Conservation (phyloP, 2,113 vertebrate species). For the Tragelaphus strepsiceros region DNA sequence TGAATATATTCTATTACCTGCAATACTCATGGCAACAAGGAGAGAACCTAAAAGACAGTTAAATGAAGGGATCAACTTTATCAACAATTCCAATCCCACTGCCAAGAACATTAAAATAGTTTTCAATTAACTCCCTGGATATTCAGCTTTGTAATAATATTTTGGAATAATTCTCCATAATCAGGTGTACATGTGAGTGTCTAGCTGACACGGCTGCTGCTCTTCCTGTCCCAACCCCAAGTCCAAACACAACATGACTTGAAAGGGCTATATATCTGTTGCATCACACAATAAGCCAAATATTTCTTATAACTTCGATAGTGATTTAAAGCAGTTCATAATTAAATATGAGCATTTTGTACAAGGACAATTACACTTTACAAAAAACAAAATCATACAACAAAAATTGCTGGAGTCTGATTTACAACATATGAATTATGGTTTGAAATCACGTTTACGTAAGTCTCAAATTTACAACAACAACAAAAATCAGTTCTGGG, state of each 20-base stretch:
- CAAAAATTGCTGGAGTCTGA: constrained; percentile 93
- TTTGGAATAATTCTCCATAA: constrained; percentile 71
- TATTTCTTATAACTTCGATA: constrained; percentile 89
- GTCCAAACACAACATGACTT: constrained; percentile 81
- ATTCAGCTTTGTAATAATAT: constrained; percentile 55
- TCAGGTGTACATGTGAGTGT: constrained; percentile 72
- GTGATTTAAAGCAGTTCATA: constrained; percentile 93
- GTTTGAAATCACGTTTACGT: constrained; percentile 87
- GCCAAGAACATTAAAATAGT: constrained; percentile 70
- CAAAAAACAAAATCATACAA: constrained; percentile 97
- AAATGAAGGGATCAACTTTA: constrained; percentile 62
- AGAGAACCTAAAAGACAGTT: constrained; percentile 55
- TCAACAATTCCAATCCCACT: constrained; percentile 37
- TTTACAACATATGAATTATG: constrained; percentile 91
- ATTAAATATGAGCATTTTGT: constrained; percentile 98
- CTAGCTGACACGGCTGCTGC: constrained; percentile 82
- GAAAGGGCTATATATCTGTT: constrained; percentile 83
- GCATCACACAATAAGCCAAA: constrained; percentile 91
- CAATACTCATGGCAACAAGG: constrained; percentile 56
- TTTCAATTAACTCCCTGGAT: constrained; percentile 54
- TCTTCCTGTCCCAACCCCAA: constrained; percentile 80
- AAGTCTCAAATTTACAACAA: constrained; percentile 85
- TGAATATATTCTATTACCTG: constrained; percentile 63
- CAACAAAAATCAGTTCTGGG: constrained; percentile 87
- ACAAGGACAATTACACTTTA: constrained; percentile 99